Conservation (phyloP, 2,113 vertebrate species). For the Australoheros scitulus region DNA sequence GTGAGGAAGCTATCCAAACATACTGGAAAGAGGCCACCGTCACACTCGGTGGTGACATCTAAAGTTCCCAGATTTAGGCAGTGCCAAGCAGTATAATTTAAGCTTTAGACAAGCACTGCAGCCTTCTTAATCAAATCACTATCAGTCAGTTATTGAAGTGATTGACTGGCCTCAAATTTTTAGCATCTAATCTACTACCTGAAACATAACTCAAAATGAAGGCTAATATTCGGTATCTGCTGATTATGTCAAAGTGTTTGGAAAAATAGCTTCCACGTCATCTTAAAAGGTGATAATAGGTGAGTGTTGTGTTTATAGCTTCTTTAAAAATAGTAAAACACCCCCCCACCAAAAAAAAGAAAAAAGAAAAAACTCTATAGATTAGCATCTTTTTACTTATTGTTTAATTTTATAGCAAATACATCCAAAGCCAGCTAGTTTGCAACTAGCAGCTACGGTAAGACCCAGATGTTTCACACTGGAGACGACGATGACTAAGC, state of each 20-base stretch:
- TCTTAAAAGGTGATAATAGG: neutral
- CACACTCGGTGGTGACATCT: slow-evolving; percentile 27
- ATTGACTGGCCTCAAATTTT: neutral
- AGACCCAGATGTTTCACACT: neutral
- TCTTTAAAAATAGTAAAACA: neutral
- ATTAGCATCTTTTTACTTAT: neutral
- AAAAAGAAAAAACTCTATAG: neutral
- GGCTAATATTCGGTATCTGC: neutral
- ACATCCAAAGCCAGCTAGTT: neutral
- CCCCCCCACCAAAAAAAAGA: neutral
- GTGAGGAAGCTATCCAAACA: slow-evolving; percentile 51
- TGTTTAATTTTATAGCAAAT: neutral
- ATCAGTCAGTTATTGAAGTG: neutral
- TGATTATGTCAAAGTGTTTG: neutral
- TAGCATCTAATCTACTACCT: neutral
- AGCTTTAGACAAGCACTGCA: neutral
- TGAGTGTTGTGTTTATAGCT: neutral
- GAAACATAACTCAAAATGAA: neutral
- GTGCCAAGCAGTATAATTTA: slow-evolving; percentile 6
- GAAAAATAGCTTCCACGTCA: too few relatives aligned
- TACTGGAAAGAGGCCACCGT: slow-evolving; percentile 43
- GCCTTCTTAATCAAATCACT: neutral
- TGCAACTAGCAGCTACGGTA: neutral
- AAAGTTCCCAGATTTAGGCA: slow-evolving; percentile 16
- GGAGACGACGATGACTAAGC: neutral